Evolutionary conservation across 2,888 invertebrate species (phyloP).

Genomic region (Drosophila birchii): DNA sequence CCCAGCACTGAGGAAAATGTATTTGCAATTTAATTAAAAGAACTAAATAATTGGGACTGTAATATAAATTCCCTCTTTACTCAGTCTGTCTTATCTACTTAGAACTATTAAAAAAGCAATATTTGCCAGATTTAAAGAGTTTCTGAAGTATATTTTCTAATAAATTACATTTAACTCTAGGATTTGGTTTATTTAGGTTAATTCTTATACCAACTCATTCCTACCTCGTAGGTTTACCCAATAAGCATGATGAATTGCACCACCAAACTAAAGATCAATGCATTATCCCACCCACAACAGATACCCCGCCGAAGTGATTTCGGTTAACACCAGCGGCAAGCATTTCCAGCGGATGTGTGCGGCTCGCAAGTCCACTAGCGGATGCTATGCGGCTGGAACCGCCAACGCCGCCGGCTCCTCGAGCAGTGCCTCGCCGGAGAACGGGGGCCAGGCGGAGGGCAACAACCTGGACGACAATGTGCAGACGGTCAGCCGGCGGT

Average conservation of each 20-base stretch:
- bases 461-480: slow-evolving; percentile 85
- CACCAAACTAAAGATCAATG: background rate
- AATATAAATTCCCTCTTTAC: background rate
- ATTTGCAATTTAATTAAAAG: background rate
- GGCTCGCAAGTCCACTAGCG: slow-evolving; percentile 91
- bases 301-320: slow-evolving; percentile 94
- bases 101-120: background rate
- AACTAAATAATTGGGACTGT: background rate
- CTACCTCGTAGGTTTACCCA: background rate
- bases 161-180: background rate
- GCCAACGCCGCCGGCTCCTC: slow-evolving; percentile 53
- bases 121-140: too few relatives aligned
- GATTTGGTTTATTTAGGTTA: background rate
- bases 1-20: slow-evolving; percentile 10
- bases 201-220: background rate
- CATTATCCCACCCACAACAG: slow-evolving; percentile 83
- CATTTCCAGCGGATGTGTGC: slow-evolving; percentile 95
- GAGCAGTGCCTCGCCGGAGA: slow-evolving; percentile 69
- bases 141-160: too few relatives aligned
- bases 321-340: slow-evolving; percentile 94
- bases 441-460: slow-evolving; percentile 69
- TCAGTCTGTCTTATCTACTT: background rate
- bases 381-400: slow-evolving; percentile 70
- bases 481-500: slow-evolving; percentile 89
- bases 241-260: slow-evolving; percentile 18